Base-by-base conservation (phyloP, 2,797 vertebrate genomes). In the Propithecus deckenii region DNA sequence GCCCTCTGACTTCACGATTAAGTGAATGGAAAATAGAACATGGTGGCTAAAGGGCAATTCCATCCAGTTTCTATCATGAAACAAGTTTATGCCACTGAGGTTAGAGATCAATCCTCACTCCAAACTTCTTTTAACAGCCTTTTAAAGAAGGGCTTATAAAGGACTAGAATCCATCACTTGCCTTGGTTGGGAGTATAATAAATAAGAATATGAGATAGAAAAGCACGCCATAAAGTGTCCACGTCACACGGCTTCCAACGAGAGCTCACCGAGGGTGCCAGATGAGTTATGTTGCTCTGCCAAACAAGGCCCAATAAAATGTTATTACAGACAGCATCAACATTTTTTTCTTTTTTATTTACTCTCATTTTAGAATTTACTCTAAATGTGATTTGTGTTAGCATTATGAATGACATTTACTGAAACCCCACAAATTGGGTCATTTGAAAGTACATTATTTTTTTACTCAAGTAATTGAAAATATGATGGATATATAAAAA, bases 251-350 rank as follows among this genome's bases (percentile, higher is more conserved):
- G 35, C 43, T 86, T 87, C 17, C 5, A 22, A 43, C 2, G 38
- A 50, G n/a, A 11, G 30, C 59, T 46, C 32, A 7, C 32, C 0
- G 7, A 76, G 11, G 12, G 30, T 67, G 30, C 72, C 55, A 32
- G 61, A 83, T 71, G 83, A 95, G 30, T 93, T 84, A 89, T 71
- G 38, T 9, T 35, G 5, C 46, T 89, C 83, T 91, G 57, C 28
- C 75, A 95, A 89, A 93, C 28, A 94, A 91, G 11, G 4, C 57
- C 83, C 91, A 61, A 79, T 97, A 92, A 97, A 95, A 95, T 94
- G 87, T 97, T 93, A 96, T 85, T 96, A 86, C 38, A 63, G 38
- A 48, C 4, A 71, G 22, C 46, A 75, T 38, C 43, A 46, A 72
- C 41, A n/a, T 15, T 86, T 79, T 93, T 84, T 46, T 55, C 43